These are phyloP conservation scores for Nomada fabriciana DNA, from an alignment of 2,888 invertebrate species.

Conservation along the genomic window DNA sequence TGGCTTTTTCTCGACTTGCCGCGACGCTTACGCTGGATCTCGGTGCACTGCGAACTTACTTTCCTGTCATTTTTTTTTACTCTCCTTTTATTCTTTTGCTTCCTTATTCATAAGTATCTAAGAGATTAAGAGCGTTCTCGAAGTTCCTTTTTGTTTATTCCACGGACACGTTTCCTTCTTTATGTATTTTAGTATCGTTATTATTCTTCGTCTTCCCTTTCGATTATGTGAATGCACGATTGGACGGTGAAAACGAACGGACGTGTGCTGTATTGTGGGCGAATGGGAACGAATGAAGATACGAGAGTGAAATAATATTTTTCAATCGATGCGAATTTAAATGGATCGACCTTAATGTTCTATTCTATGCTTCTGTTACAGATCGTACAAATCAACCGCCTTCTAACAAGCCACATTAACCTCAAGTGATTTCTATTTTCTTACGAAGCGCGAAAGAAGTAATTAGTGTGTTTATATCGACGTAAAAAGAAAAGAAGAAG, in stretches of 20 bases:
- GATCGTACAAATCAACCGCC: slow-evolving; percentile 85
- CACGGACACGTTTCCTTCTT: too few species aligned
- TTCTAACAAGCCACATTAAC: slow-evolving; percentile 85
- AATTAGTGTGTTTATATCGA: slow-evolving; percentile 84
- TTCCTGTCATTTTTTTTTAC: neutral
- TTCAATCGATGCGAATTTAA: neutral
- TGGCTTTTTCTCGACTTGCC: neutral
- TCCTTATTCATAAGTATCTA: too few species aligned
- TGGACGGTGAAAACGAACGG: too few species aligned
- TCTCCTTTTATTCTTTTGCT: too few species aligned
- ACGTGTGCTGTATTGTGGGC: too few species aligned
- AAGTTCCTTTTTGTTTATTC: neutral
- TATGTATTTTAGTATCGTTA: too few species aligned
- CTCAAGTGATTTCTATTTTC: slow-evolving; percentile 85
- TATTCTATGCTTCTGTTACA: slow-evolving; percentile 75
- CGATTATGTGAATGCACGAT: too few species aligned
- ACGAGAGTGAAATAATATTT: neutral
- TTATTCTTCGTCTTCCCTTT: too few species aligned
- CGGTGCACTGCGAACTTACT: neutral
- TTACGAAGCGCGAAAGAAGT: slow-evolving; percentile 81
- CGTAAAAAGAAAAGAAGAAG: slow-evolving; percentile 68
- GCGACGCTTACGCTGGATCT: slow-evolving; percentile 1
- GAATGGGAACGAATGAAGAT: neutral
- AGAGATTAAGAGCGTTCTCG: too few species aligned
- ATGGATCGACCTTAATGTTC: neutral